These are phyloP conservation scores for Incurvaria masculella DNA, from an alignment of 2,888 invertebrate species.

Conservation along the genomic window DNA sequence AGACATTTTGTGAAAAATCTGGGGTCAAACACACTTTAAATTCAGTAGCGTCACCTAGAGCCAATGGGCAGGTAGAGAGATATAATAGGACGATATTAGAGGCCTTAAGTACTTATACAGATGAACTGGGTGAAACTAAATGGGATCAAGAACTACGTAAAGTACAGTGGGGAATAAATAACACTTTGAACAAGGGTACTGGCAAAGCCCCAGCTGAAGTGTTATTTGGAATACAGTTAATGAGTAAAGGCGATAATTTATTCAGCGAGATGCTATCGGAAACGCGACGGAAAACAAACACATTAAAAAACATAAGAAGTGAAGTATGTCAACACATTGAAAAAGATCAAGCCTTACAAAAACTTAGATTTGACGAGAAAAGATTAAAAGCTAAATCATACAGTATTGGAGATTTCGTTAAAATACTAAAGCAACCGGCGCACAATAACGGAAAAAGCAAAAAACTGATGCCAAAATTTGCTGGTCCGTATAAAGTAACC, in stretches of 20 bases:
- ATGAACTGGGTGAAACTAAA: too few species aligned
- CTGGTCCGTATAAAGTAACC: not conserved
- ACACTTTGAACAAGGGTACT: conserved; percentile 6
- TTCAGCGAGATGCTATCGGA: too few species aligned
- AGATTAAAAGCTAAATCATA: not conserved
- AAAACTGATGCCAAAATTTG: not conserved
- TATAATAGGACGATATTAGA: too few species aligned
- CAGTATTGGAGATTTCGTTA: not conserved
- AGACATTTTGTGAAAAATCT: conserved; percentile 3
- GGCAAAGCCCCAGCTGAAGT: conserved; percentile 6
- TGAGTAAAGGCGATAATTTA: too few species aligned
- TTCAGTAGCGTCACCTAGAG: too few species aligned
- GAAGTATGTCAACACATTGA: too few species aligned
- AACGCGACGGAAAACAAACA: too few species aligned
- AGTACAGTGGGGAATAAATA: conserved; percentile 9
- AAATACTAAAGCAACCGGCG: not conserved
- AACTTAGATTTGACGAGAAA: not conserved
- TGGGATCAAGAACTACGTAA: conserved; percentile 8
- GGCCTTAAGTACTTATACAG: too few species aligned
- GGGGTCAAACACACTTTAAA: conserved; percentile 4
- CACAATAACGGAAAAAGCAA: not conserved
- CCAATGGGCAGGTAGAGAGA: too few species aligned
- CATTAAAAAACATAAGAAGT: too few species aligned
- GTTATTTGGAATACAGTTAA: conserved; percentile 10
- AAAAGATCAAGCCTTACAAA: too few species aligned